Evolutionary conservation across 2,888 invertebrate species (phyloP), one percentile per base, ranked within the genome.

Genomic region (Loripinus fragilis): DNA sequence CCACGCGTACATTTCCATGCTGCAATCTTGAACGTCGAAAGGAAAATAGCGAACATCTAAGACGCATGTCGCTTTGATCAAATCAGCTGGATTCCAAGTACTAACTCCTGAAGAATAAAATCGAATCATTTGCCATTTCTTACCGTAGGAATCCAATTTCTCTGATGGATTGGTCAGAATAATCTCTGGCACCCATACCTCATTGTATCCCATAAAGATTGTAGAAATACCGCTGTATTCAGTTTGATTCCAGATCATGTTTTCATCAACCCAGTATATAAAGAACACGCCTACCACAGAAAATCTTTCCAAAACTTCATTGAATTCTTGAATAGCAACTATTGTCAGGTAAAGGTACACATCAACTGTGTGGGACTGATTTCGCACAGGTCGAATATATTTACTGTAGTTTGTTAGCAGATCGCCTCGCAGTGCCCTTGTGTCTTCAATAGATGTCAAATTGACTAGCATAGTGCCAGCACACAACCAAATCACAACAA

Each of bases 151-250:
- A 28, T 64, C 50, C 7, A 60, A 12, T 17, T 65, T 48, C 20
- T 74, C 28, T n/a, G 67, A 65, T 0, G 84, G 77, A 30, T 81
- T 73, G 0, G 75, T 52, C 17, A 84, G 50, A 8, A 81, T 64
- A 5, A 84, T 17, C 28, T 79, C 78, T 33, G 85, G 85, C 73
- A 71, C 81, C 85, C 85, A 85, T 5, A 83, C 76, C 8, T 67
- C 41, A n/a, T 64, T 30, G 70, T 70, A 67, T 23, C 72, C 76
- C 10, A 83, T 30, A n/a, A 71, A 73, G 15, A 81, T 30, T 3
- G 55, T 25, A 0, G 67, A 42, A 5, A 70, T 55, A 17, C 64
- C 60, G 17, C 69, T 65, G 55, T 80, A 80, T 10, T 45, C 28
- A 7, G 25, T 1, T 8, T 78, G 69, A 8, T 72, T 76, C 85